Base-by-base conservation (phyloP, 2,113 vertebrate genomes). In the Heterocephalus glaber region DNA sequence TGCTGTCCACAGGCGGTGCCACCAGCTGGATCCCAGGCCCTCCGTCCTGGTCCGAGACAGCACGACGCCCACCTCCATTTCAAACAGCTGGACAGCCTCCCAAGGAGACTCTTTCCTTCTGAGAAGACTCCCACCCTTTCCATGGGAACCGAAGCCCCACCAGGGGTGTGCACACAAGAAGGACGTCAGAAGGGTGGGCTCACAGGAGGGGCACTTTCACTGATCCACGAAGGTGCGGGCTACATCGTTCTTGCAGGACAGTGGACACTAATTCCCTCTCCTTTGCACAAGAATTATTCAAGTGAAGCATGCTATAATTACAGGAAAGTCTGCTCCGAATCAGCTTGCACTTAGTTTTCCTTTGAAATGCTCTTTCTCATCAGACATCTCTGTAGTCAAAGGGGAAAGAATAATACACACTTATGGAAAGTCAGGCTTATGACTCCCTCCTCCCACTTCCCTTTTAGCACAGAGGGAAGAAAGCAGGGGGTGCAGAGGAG, bases 101-200 rank as follows among this genome's bases (percentile, higher is more conserved):
- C 41, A 54, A 47, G 52, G 7, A 5, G 2, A 0, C n/a, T 3
- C n/a, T 60, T 47, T n/a, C 35, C 30, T 52, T 58, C 35, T 35
- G n/a, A 35, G 28, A 28, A 49, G 35, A 26, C 4, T n/a, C 74
- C 44, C 6, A 4, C 2, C 2, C 1, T n/a, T 80, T 47, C 74
- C 20, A 2, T 28, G 65, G 3, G n/a, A 30, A n/a, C 26, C 49
- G 6, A n/a, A 28, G 9, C 20, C 49, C 0, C 1, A n/a, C 24
- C 7, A 33, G 11, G 38, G 33, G 0, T 41, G 0, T 33, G 52
- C 20, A 9, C 41, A 16, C 28, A 35, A 3, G 6, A 0, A 3
- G 5, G 56, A 24, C 19, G 0, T 26, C 52, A 22, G 44, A 1
- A 33, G 61, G 63, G 30, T 66, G 33, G 35, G 65, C 13, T 6